Base-by-base conservation (phyloP, 2,888 invertebrate genomes). In the Alitta virens region DNA sequence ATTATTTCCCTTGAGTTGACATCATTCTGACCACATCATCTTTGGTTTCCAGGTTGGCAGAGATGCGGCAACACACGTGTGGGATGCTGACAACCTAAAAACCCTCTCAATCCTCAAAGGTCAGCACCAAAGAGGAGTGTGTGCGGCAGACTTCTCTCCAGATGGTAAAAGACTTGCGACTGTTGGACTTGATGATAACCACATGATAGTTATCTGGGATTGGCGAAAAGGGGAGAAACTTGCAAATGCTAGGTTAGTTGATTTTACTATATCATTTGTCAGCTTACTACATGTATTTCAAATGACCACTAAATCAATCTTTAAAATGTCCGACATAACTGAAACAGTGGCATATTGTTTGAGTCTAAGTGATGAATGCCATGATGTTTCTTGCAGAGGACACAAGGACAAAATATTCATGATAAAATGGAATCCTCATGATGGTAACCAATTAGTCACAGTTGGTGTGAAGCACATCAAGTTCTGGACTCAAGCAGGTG, bases 371-470 rank as follows among this genome's bases (percentile, higher is more conserved):
- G n/a, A n/a, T n/a, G n/a, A n/a, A n/a, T n/a, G n/a, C n/a, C n/a
- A n/a, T n/a, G n/a, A n/a, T n/a, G n/a, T n/a, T n/a, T 25, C 46
- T 65, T 70, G 42, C 66, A 82, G 83, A 65, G 83, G 83, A 18
- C 81, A 83, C 70, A 82, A 80, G 59, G 82, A 83, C 70, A 83
- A 83, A 69, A 82, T 83, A 62, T 83, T 83, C 74, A 80, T 80
- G 16, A 75, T 83, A 59, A 80, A 80, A 64, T 83, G 83, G 81
- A 82, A 82, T 69, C 82, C 82, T 2, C 71, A 76, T 64, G 80
- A 80, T 60, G 54, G 63, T 38, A 75, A 72, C 65, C 75, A 76
- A 60, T 69, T 83, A 38, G 77, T 83, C n/a, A 81, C 82, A 25
- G 82, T 79, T 40, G 83, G 83, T 12, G 74, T 80, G n/a, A 82